Evolutionary conservation across 1,140 invertebrate species (phyloP), one percentile per base, ranked within the genome.

Genomic region (Amyelois transitella): DNA sequence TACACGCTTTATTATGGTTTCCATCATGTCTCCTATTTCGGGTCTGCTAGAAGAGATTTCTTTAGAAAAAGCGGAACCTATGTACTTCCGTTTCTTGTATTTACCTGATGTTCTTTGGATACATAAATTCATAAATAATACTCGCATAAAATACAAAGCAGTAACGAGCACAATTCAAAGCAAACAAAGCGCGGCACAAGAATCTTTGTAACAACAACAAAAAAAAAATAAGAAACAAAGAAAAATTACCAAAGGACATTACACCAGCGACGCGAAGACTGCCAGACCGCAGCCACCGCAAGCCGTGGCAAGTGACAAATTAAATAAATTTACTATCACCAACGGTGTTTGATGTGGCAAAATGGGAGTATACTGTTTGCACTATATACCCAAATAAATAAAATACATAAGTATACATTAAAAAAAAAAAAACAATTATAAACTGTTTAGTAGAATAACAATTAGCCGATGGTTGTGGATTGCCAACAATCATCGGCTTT

Each of bases 291-390:
- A 47, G 45, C 32, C 53, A 63, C 63, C 58, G 60, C 69, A 59
- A 60, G 55, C 52, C 51, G 55, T 44, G 56, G 55, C 56, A 38
- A 57, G 64, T 56, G 66, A 69, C 69, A 72, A 72, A 72, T 70
- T 69, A 67, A 75, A 69, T 75, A 55, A 66, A 66, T 59, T 66
- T 60, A 64, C 62, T 53, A 43, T 10, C 55, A 18, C 47, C 53
- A 54, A 55, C 51, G 52, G 22, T 38, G 32, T 38, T 38, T 12
- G 32, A 38, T 38, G n/a, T 38, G 32, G 25, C 25, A 28, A 38
- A 38, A 12, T 38, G 32, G 32, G 12, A n/a, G 12, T 2, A 14
- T 38, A 38, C 7, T 28, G 25, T 1, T 4, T 1, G 7, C 7
- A 1, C 7, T 5, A 12, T 1, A 28, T 28, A 28, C 12, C 12